Evolutionary conservation across 1,140 invertebrate genomes (phyloP), one percentile per base, ranked within the genome.

Genomic region (Plodia interpunctella): DNA sequence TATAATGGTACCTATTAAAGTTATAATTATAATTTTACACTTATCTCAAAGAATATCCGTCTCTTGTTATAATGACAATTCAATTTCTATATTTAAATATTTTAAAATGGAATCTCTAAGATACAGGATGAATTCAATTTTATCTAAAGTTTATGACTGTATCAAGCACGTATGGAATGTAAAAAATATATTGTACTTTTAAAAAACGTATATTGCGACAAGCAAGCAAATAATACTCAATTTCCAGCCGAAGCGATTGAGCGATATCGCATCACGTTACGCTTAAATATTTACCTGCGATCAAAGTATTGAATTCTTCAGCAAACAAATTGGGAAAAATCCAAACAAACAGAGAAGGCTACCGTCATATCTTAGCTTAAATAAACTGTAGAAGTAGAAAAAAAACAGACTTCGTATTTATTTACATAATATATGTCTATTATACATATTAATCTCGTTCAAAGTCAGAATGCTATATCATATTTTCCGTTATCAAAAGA

Each of bases 241-340:
- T 3, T 44, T 44, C 38, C n/a, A 44, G 2, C 38, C 38, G 38
- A 15, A 8, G 38, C 8, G 13, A 44, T 44, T 44, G 38, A 44
- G 38, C 38, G 38, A 13, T 44, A 44, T 44, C n/a, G 10, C 38
- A 44, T 44, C 38, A 15, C 38, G 38, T 15, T 15, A 2, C 38
- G 38, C 15, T 44, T 44, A 44, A 44, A 44, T 44, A 44, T 44
- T 44, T 44, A 44, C 38, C 15, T 44, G 38, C 10, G 38, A 44
- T 44, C 38, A 44, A 44, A 44, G 38, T 15, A 15, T 44, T 44
- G 38, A 44, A 44, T 44, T n/a, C 15, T 2, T 44, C 0, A n/a
- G 38, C 38, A 44, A 44, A 44, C 15, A 44, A 44, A 44, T 44
- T 44, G 38, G 38, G 38, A n/a, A 15, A n/a, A 44, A 15, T 44